Evolutionary conservation across 1,140 invertebrate species (phyloP).

Genomic region (Bactericera cockerelli): DNA sequence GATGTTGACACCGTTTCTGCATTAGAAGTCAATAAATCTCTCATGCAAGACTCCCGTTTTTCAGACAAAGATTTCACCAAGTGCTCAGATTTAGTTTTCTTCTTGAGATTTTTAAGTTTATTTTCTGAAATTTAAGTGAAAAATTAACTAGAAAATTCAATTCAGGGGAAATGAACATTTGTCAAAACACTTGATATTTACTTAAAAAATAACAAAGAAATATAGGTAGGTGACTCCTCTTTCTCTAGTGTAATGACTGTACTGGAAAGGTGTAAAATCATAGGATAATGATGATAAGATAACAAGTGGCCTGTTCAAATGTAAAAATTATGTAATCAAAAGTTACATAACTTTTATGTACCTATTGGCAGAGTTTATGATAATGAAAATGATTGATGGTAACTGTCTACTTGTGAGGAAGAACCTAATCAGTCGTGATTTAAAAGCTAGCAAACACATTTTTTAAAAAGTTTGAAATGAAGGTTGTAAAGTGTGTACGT

Average conservation of each 20-base stretch:
- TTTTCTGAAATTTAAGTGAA: background rate
- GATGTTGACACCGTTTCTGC: background rate
- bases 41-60: conserved; percentile 1
- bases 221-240: too few relatives aligned
- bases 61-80: background rate
- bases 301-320: too few relatives aligned
- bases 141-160: background rate
- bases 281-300: too few relatives aligned
- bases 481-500: too few relatives aligned
- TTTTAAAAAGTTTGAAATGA: too few relatives aligned
- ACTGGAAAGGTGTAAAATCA: background rate
- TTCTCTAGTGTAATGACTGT: background rate
- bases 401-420: too few relatives aligned
- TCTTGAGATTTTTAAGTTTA: background rate
- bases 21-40: background rate
- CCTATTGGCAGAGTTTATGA: too few relatives aligned
- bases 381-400: too few relatives aligned
- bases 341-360: too few relatives aligned
- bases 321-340: too few relatives aligned
- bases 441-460: background rate
- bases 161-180: background rate
- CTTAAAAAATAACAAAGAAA: background rate
- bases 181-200: background rate
- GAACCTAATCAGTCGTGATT: background rate
- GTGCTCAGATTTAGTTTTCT: background rate